Evolutionary conservation across 2,888 invertebrate species (phyloP).

Genomic region (Pyrrhia umbra): DNA sequence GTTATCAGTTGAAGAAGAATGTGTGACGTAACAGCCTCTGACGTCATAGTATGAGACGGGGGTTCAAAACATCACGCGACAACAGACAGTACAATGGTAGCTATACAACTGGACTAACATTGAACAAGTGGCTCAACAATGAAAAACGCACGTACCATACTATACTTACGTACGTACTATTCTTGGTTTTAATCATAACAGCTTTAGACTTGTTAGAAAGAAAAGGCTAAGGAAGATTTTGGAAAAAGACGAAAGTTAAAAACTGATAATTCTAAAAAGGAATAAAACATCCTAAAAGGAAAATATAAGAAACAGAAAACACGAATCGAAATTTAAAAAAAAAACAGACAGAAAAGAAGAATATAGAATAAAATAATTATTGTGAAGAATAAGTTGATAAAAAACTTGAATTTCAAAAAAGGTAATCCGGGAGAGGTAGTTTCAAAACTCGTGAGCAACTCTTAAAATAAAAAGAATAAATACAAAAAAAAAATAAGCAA

Average conservation of each 20-base stretch:
- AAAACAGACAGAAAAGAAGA: background rate
- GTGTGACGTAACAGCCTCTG: slow-evolving; percentile 33
- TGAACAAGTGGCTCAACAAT: slow-evolving; percentile 60
- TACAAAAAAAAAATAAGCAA: background rate
- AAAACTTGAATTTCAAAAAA: background rate
- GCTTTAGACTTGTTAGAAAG: too few relatives aligned
- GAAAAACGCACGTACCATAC: slow-evolving; percentile 39
- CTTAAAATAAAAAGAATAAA: background rate
- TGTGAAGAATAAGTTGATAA: background rate
- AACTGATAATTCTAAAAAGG: too few relatives aligned
- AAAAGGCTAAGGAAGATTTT: too few relatives aligned
- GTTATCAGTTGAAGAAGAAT: slow-evolving; percentile 39
- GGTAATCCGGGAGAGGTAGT: background rate
- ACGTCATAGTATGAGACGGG: slow-evolving; percentile 47
- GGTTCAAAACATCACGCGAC: slow-evolving; percentile 55
- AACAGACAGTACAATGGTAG: slow-evolving; percentile 47
- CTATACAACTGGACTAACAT: slow-evolving; percentile 62
- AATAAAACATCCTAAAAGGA: too few relatives aligned
- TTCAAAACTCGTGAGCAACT: background rate
- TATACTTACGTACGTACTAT: slow-evolving; percentile 30
- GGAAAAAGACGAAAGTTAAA: too few relatives aligned
- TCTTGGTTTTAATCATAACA: slow-evolving; percentile 25
- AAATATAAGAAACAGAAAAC: too few relatives aligned
- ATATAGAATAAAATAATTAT: background rate
- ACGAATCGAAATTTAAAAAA: background rate